Evolutionary conservation across 1,140 invertebrate genomes (phyloP).

Genomic region (Phortica variegata): DNA sequence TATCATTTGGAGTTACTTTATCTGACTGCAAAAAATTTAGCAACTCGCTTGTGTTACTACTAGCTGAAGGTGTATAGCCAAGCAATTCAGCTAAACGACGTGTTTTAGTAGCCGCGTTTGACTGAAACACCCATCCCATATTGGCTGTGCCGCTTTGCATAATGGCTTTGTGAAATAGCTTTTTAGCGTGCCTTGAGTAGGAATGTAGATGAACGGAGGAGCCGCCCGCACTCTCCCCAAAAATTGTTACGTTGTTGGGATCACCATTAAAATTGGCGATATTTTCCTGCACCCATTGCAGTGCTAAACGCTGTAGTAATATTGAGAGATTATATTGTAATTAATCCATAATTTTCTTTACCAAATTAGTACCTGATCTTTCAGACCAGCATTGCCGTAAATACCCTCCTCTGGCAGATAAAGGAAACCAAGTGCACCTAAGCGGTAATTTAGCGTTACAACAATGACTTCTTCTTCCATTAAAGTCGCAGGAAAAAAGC

Average conservation of each 20-base stretch:
- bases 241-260: conserved; percentile 60
- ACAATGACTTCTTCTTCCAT: conserved; percentile 65
- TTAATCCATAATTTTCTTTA: too few relatives aligned
- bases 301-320: conserved; percentile 50
- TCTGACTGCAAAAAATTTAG: conserved; percentile 35
- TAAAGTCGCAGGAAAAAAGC: conserved; percentile 61
- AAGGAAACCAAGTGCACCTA: conserved; percentile 63
- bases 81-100: conserved; percentile 29
- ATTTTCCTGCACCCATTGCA: conserved; percentile 63
- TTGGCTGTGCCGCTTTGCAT: conserved; percentile 56
- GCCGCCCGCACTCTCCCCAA: conserved; percentile 60
- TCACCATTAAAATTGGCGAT: conserved; percentile 66
- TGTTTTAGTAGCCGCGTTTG: conserved; percentile 21
- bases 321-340: too few relatives aligned
- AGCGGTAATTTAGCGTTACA: conserved; percentile 67
- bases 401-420: conserved; percentile 59
- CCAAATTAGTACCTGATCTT: conserved; percentile 59
- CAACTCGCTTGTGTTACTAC: conserved; percentile 13
- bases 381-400: conserved; percentile 65
- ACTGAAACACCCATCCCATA: conserved; percentile 44
- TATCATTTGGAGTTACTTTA: conserved; percentile 13
- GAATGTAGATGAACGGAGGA: conserved; percentile 49
- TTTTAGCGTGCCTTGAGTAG: conserved; percentile 39
- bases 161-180: conserved; percentile 57
- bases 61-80: conserved; percentile 14